A percentile compares a stretch with the other conserved stretches of the same genome.
These are phyloP conservation scores for Blera fallax DNA, from an alignment of 2,888 invertebrate genomes.

Conservation along the genomic window DNA sequence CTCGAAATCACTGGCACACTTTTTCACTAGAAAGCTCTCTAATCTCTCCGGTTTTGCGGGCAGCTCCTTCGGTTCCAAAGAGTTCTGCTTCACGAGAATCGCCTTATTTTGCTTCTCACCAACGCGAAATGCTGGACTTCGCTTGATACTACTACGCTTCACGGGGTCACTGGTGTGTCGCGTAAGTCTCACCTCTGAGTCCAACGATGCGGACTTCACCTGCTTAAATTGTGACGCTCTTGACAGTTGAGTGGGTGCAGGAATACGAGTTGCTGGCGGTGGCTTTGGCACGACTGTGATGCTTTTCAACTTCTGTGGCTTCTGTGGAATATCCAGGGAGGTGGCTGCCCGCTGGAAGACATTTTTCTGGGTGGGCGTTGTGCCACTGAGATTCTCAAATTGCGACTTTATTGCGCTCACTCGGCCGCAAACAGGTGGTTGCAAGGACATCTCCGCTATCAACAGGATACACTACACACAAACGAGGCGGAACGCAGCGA, in stretches of 20 bases:
- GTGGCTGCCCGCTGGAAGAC: slow-evolving; percentile 74
- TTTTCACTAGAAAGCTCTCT: slow-evolving; percentile 74
- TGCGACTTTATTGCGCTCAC: slow-evolving; percentile 86
- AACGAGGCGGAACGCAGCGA: slow-evolving; percentile 35
- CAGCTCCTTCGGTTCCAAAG: slow-evolving; percentile 65
- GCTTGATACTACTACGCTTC: slow-evolving; percentile 82
- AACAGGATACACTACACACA: slow-evolving; percentile 29
- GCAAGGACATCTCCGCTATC: slow-evolving; percentile 72
- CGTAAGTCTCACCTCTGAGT: slow-evolving; percentile 59
- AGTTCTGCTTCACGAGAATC: slow-evolving; percentile 73
- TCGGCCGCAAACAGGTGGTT: slow-evolving; percentile 78
- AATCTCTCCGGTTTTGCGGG: slow-evolving; percentile 56
- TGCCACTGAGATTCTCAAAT: slow-evolving; percentile 83
- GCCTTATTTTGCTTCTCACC: slow-evolving; percentile 73
- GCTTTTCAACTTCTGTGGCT: slow-evolving; percentile 56
- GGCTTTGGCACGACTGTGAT: slow-evolving; percentile 53
- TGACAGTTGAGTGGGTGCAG: slow-evolving; percentile 44
- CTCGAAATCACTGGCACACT: slow-evolving; percentile 77
- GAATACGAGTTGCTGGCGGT: slow-evolving; percentile 32
- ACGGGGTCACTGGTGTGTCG: slow-evolving; percentile 80
- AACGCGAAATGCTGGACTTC: slow-evolving; percentile 83
- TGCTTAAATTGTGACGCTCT: slow-evolving; percentile 61
- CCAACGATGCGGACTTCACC: slow-evolving; percentile 58
- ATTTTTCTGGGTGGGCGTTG: slow-evolving; percentile 61
- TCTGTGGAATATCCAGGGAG: slow-evolving; percentile 72